These are phyloP conservation scores for Puffinus mauretanicus DNA, from an alignment of 2,113 vertebrate species.

Conservation along the genomic window DNA sequence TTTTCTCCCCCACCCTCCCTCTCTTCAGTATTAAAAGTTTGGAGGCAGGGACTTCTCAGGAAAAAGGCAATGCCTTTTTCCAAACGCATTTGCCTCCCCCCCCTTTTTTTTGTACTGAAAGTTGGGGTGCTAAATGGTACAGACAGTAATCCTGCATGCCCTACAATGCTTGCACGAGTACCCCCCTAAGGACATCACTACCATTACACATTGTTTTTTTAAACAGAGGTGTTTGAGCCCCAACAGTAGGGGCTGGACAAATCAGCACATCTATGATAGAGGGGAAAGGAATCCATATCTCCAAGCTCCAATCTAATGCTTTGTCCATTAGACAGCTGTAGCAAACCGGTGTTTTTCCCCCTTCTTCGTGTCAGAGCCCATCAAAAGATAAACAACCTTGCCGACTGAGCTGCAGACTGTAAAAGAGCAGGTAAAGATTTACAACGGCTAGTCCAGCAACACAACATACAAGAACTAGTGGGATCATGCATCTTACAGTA, in stretches of 20 bases:
- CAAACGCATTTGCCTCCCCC: not conserved
- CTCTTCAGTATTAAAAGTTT: no score
- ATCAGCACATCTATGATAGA: not conserved
- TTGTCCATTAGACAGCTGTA: not conserved
- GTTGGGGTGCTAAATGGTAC: not conserved
- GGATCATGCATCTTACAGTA: not conserved
- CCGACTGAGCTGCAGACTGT: not conserved
- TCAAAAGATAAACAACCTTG: not conserved
- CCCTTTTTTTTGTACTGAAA: not conserved
- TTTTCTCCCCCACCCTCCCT: rapidly evolving
- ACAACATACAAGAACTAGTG: not conserved
- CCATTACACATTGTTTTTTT: no score
- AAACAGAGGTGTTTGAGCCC: not conserved
- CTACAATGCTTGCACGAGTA: not conserved
- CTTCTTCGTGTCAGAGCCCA: not conserved
- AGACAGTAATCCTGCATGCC: not conserved
- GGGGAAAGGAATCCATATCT: not conserved
- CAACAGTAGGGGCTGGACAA: not conserved
- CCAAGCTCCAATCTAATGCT: not conserved
- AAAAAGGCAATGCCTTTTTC: not conserved
- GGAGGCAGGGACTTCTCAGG: not conserved
- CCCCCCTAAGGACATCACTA: not conserved
- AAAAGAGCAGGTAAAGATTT: not conserved
- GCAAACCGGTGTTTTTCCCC: not conserved
- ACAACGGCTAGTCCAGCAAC: not conserved